Conservation (phyloP, 1,140 invertebrate genomes). For the Drosophila tsacasi region DNA sequence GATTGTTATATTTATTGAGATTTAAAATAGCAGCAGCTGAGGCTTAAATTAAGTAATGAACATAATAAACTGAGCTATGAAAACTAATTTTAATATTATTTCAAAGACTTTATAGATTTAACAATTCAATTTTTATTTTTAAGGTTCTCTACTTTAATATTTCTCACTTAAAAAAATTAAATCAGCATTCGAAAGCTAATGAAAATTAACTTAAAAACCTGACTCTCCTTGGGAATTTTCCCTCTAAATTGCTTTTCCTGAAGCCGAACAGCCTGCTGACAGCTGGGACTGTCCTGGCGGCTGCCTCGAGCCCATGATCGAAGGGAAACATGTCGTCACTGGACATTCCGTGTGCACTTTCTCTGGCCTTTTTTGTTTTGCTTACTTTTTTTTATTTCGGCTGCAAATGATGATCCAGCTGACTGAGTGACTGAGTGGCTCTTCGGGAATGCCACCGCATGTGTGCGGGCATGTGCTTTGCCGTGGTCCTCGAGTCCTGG, state of each 20-base stretch:
- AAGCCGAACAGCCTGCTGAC: neutral
- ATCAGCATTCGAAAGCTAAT: neutral
- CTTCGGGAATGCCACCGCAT: constrained; percentile 43
- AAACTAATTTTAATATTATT: neutral
- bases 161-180: neutral
- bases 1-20: constrained; percentile 60
- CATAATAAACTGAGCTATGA: neutral
- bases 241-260: neutral
- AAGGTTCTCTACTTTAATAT: neutral
- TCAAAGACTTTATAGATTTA: neutral
- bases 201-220: neutral
- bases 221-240: neutral
- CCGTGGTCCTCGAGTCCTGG: neutral
- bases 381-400: neutral
- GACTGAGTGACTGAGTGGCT: constrained; percentile 51
- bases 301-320: neutral
- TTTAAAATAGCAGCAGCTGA: constrained; percentile 25
- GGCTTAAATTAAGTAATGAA: neutral
- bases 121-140: neutral
- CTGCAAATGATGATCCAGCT: constrained; percentile 9
- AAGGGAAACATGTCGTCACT: neutral
- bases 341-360: neutral
- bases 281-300: neutral
- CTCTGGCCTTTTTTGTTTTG: neutral
- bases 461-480: constrained; percentile 15